Conservation (phyloP, 2,888 invertebrate genomes). For the Tolmerus cingulatus region DNA sequence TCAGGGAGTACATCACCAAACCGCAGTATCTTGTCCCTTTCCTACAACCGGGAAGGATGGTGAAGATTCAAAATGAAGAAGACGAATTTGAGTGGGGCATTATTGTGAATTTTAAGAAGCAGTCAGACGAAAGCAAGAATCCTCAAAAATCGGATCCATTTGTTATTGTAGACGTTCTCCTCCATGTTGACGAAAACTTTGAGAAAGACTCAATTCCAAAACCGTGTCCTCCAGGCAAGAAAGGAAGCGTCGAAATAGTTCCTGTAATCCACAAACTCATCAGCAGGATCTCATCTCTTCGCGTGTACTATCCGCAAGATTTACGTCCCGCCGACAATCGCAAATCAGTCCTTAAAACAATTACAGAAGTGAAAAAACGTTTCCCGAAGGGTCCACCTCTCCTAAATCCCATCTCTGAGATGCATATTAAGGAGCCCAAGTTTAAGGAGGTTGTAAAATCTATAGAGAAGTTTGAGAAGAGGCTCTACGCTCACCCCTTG, state of each 20-base stretch:
- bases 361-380: slow-evolving; percentile 87
- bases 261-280: slow-evolving; percentile 85
- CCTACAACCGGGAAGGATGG: slow-evolving; percentile 90
- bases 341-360: slow-evolving; percentile 83
- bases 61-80: slow-evolving; percentile 87
- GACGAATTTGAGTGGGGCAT: slow-evolving; percentile 97
- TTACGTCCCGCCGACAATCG: slow-evolving; percentile 84
- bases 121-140: slow-evolving; percentile 64
- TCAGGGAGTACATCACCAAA: slow-evolving; percentile 80
- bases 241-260: slow-evolving; percentile 88
- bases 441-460: slow-evolving; percentile 83
- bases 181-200: slow-evolving; percentile 77
- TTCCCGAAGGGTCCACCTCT: slow-evolving; percentile 89
- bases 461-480: slow-evolving; percentile 83
- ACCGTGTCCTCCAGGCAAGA: slow-evolving; percentile 74
- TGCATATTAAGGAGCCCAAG: slow-evolving; percentile 88
- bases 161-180: slow-evolving; percentile 81
- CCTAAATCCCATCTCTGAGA: slow-evolving; percentile 92
- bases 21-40: slow-evolving; percentile 92
- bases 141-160: slow-evolving; percentile 64
- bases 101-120: slow-evolving; percentile 89
- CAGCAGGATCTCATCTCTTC: slow-evolving; percentile 85
- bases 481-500: slow-evolving; percentile 81
- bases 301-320: slow-evolving; percentile 91
- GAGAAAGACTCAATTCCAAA: slow-evolving; percentile 70